Evolutionary conservation across 1,140 invertebrate species (phyloP), one percentile per base, ranked within the genome.

Genomic region (Holcopasites calliopsidis): DNA sequence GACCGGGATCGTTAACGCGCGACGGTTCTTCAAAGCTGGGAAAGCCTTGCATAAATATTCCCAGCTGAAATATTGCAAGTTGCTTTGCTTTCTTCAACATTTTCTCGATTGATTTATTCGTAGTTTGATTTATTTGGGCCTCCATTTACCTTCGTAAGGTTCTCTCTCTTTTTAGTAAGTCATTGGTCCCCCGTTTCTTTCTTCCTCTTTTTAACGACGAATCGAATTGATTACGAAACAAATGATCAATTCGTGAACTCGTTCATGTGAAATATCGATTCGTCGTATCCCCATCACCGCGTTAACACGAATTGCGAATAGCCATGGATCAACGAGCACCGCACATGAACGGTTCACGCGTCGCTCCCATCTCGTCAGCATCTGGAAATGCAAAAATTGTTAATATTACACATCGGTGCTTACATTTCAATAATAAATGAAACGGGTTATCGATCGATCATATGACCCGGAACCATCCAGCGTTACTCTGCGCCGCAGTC

Each of bases 401-500:
- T 28, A 40, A 28, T 62, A 38, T 69, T 26, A 49, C 49, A 42
- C 50, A 3, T 44, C 26, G 33, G 23, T 61, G 58, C 58, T 68
- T 44, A 60, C 38, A 47, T 68, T 62, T 77, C 62, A 82, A 73
- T 77, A 81, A 81, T 73, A 73, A 38, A 69, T 70, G 80, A 81
- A 71, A 72, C 62, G 44, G 50, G 31, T 31, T 50, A 82, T 82
- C 80, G 74, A 82, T 82, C 79, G 68, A n/a, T 31, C 55, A 61
- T 42, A 77, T 77, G 69, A 81, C 75, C 74, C 38, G 49, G 61
- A 72, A 77, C 49, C 61, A 77, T 40, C 35, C 64, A 65, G 40
- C 52, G 72, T 62, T 42, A 33, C 49, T 10, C 23, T 6, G 13
- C 16, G 58, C 35, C 50, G 42, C 58, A 72, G 69, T 49, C 69